Evolutionary conservation across 2,797 vertebrate genomes (phyloP), one percentile per base, ranked within the genome.

Genomic region (Pantherophis vulpinus): DNA sequence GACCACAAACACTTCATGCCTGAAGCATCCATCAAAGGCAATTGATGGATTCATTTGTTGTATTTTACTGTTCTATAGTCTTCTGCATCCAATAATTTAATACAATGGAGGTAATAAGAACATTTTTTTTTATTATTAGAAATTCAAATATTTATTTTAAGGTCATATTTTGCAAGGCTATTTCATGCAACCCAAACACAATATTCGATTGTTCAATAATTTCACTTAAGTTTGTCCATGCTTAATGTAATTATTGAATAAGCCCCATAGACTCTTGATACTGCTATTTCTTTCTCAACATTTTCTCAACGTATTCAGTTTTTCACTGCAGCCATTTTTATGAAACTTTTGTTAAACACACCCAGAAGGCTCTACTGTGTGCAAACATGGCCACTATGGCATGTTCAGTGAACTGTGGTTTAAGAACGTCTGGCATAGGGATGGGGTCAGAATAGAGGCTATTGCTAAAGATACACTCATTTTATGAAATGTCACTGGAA

Each of bases 21-120:
- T 27, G 55, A 91, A 51, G 8, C 92, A 96, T 95, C 92, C 54
- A 88, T 90, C 93, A 90, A 58, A 87, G 70, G 90, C 29, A 60
- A 55, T 54, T 89, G 86, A 51, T 74, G 63, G 86, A 83, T 92
- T 47, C 25, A 25, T 86, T 37, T 79, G 42, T n/a, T 61, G 79
- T n/a, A 83, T 9, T 79, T 59, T 20, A 29, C 37, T 59, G 23
- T 54, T 32, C 87, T 90, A 20, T 88, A 91, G 20, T 29, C n/a
- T 87, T 54, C 12, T 88, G 16, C 54, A 90, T 56, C 83, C 47
- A 89, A 74, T 88, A 27, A 25, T 79, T 89, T 88, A 87, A 23
- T 55, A 10, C 70, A 59, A 56, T 58, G 42, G 42, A 79, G 4
- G 20, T 59, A 29, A 18, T 70, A 70, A 61, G 7, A 9, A 0